Evolutionary conservation across 2,113 vertebrate genomes (phyloP), one percentile per base, ranked within the genome.

Genomic region (Phrynosoma platyrhinos): DNA sequence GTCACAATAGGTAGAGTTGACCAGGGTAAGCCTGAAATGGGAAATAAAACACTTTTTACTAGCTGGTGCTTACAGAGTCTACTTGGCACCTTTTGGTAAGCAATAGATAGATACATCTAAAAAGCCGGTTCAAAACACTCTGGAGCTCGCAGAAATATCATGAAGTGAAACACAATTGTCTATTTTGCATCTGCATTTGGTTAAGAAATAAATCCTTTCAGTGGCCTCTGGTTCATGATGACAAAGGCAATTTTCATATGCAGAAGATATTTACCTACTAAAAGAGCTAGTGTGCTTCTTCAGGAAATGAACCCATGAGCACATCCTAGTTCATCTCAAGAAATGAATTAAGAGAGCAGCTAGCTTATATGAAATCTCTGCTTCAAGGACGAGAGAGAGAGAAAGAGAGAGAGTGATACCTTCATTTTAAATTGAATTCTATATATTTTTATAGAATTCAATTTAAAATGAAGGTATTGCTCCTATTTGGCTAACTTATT

Each of bases 341-440:
- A 47, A 87, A 82, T 82, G 40, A 52, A 25, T 68, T 42, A 83
- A 66, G 72, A 72, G 23, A 79, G 74, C 25, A 71, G 53, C 64
- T n/a, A 69, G 85, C 13, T 76, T 66, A 52, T 53, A 23, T 77
- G n/a, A 88, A 82, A 75, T 52, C 40, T 85, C n/a, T 75, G 10
- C 66, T 87, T 68, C 79, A 87, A 82, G 86, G 71, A 58, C 13
- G 58, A 62, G 13, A 62, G 55, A 58, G 55, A 58, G 55, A 58
- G 55, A 58, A 9, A 58, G 55, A 58, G 55, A 80, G n/a, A 16
- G 27, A 36, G 36, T 36, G 36, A 71, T 32, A 5, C 78, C 32
- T 64, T 66, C 27, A 64, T 76, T 82, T 82, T 83, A 76, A 82
- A 76, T 76, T 82, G 69, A 87, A 87, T 75, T 75, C 40, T 47